A percentile compares a stretch with the other conserved stretches of the same genome.
Evolutionary conservation across 2,888 invertebrate genomes (phyloP).

Genomic region (Camptogramma bilineatum): DNA sequence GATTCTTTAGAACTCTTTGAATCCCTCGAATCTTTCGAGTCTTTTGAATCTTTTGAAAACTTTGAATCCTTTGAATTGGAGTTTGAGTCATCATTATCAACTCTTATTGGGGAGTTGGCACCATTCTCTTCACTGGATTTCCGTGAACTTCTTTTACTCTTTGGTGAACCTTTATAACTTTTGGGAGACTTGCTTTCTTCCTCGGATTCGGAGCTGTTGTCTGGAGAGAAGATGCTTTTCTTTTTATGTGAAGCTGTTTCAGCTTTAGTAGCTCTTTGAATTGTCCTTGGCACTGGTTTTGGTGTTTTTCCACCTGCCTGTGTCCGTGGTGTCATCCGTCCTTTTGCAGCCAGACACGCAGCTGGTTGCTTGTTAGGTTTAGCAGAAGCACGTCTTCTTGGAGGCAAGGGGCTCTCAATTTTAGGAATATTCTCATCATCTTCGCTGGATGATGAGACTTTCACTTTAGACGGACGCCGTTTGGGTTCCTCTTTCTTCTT

Average conservation of each 20-base stretch:
- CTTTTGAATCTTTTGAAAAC: slow-evolving; percentile 31
- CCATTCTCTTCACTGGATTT: slow-evolving; percentile 77
- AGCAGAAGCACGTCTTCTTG: slow-evolving; percentile 79
- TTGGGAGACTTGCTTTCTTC: slow-evolving; percentile 70
- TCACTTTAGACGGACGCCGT: slow-evolving; percentile 71
- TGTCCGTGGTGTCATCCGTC: slow-evolving; percentile 63
- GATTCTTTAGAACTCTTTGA: slow-evolving; percentile 35
- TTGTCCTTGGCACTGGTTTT: slow-evolving; percentile 71
- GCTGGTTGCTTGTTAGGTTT: slow-evolving; percentile 85
- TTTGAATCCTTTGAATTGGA: slow-evolving; percentile 48
- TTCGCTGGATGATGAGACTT: slow-evolving; percentile 86
- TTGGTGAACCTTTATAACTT: slow-evolving; percentile 50
- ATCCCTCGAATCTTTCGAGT: slow-evolving; percentile 17
- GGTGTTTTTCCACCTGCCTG: slow-evolving; percentile 76
- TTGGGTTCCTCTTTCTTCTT: slow-evolving; percentile 72
- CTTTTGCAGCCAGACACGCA: slow-evolving; percentile 85
- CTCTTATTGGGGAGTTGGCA: slow-evolving; percentile 53
- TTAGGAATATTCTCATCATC: slow-evolving; percentile 84
- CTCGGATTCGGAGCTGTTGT: slow-evolving; percentile 85
- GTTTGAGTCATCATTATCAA: slow-evolving; percentile 68
- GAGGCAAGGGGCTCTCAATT: slow-evolving; percentile 66
- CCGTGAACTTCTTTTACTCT: slow-evolving; percentile 64
- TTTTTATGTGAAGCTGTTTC: slow-evolving; percentile 82
- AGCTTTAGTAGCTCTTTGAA: slow-evolving; percentile 64
- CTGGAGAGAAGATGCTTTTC: slow-evolving; percentile 93